Conservation (phyloP, 1,140 invertebrate species). For the Pseudomyrmex cubaensis region DNA sequence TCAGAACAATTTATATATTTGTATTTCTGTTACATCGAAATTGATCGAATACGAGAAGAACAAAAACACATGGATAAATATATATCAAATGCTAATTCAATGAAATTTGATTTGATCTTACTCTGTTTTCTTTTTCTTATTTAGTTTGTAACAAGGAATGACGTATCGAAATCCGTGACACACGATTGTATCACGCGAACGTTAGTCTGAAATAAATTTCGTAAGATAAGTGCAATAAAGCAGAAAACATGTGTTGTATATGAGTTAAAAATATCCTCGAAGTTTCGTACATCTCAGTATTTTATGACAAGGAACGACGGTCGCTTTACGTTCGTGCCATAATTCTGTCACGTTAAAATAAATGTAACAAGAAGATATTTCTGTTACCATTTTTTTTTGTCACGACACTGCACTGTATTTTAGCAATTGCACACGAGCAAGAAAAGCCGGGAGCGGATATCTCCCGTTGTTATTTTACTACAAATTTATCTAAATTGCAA, state of each 20-base stretch:
- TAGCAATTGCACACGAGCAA: conserved; percentile 21
- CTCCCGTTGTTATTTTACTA: conserved; percentile 21
- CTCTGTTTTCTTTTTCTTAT: too few relatives aligned
- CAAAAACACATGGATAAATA: too few relatives aligned
- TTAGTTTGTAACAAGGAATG: background rate
- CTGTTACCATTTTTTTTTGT: conserved; percentile 7
- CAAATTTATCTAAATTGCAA: conserved; percentile 25
- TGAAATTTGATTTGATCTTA: too few relatives aligned
- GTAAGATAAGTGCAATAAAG: conserved; percentile 23
- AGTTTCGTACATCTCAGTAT: conserved; percentile 36
- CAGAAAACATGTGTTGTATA: conserved; percentile 16
- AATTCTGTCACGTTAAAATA: conserved; percentile 53
- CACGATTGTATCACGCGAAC: conserved; percentile 2
- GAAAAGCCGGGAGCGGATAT: background rate
- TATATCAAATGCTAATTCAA: too few relatives aligned
- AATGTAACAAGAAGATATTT: conserved; percentile 42
- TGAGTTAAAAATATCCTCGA: conserved; percentile 45
- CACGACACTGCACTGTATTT: conserved; percentile 11
- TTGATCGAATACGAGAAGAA: too few relatives aligned
- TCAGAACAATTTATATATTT: too few relatives aligned
- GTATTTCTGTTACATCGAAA: too few relatives aligned
- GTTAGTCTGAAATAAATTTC: conserved; percentile 21
- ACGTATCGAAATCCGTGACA: background rate
- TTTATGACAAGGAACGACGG: conserved; percentile 35
- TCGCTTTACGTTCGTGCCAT: conserved; percentile 39